Base-by-base conservation (phyloP, 2,113 vertebrate species). In the Podocnemis expansa region DNA sequence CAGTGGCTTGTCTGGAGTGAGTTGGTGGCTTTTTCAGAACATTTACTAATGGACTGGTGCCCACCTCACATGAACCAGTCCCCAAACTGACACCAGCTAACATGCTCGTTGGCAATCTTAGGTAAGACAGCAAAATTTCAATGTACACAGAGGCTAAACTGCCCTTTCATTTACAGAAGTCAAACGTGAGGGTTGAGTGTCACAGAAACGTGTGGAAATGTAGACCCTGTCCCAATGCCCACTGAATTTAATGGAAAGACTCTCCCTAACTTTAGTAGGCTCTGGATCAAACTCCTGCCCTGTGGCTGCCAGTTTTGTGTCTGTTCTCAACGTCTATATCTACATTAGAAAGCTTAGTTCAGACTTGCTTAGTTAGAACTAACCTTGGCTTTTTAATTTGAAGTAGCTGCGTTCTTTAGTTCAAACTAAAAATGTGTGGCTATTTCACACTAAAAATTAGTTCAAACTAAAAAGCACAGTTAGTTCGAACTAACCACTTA, bases 101-200 rank as follows among this genome's bases (percentile, higher is more conserved):
- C 84, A 3, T 2, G 2, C 78, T 34, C 10, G 24, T 2, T 2
- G 8, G 80, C 0, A 19, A 13, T 9, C 75, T n/a, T 19, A 54
- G 49, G 31, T 0, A 1, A 2, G 7, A 14, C 1, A 1, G 49
- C 16, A 67, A 67, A 8, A 1, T 2, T 34, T 6, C 9, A 10
- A 54, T 21, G 13, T 17, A 63, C 16, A 67, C 31, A n/a, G 31
- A 63, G 31, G 34, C 31, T n/a, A 67, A 67, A n/a, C 34, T 43
- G n/a, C 9, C 19, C 11, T 73, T 43, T 43, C 19, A 24, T 22
- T 38, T 9, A 21, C 22, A 43, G 38, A 56, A 38, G 21, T 25
- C 6, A 82, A 81, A 0, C 3, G 1, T 19, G 78, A 56, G 54
- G 29, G 55, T 60, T 29, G 31, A 31, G 10, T 19, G 29, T 34